These are phyloP conservation scores for Emydocephalus ijimae DNA, from an alignment of 2,113 vertebrate species.

Conservation along the genomic window DNA sequence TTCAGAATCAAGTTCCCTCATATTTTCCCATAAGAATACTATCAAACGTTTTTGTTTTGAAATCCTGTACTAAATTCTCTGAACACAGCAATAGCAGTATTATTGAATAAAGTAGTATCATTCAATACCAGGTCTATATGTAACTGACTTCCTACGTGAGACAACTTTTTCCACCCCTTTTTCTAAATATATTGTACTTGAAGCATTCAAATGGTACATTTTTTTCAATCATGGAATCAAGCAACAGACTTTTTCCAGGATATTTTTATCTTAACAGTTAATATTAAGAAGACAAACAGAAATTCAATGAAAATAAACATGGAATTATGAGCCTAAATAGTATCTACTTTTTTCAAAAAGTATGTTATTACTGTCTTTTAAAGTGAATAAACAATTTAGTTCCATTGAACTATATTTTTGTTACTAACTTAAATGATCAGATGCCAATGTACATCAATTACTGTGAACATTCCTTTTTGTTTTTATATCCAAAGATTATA, in stretches of 20 bases:
- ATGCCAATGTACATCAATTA: conserved; percentile 12
- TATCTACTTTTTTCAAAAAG: background rate
- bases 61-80: background rate
- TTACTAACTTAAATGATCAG: background rate
- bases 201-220: background rate
- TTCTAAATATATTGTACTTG: background rate
- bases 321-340: background rate
- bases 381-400: background rate
- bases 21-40: background rate
- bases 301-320: background rate
- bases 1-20: background rate
- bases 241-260: background rate
- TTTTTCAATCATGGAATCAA: background rate
- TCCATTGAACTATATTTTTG: background rate
- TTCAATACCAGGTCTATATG: background rate
- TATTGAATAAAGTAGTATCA: background rate
- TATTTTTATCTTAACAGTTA: background rate
- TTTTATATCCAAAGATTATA: background rate
- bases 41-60: background rate
- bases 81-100: background rate
- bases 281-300: background rate
- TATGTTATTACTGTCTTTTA: background rate
- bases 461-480: background rate
- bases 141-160: background rate
- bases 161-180: background rate